Conservation (phyloP, 2,113 vertebrate genomes). For the Mirza zaza region DNA sequence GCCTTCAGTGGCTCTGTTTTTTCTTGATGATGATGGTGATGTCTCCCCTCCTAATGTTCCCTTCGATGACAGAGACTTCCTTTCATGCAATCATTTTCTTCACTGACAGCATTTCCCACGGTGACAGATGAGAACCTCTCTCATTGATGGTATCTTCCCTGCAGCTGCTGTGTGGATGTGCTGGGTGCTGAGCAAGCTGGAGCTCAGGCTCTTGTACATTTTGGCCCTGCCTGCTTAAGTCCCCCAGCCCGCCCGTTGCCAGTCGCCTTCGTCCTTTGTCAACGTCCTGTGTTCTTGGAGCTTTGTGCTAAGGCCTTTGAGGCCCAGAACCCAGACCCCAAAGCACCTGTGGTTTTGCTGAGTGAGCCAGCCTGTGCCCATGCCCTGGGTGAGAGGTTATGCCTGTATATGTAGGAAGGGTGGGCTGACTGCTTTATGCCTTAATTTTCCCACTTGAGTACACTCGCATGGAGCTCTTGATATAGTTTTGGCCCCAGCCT, state of each 20-base stretch:
- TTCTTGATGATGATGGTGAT: not conserved
- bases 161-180: slow-evolving; percentile 97
- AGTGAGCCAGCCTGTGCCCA: slow-evolving; percentile 89
- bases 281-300: slow-evolving; percentile 83
- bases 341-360: slow-evolving; percentile 86
- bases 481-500: not conserved
- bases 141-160: not conserved
- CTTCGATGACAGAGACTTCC: not conserved
- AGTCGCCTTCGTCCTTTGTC: slow-evolving; percentile 90
- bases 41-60: not conserved
- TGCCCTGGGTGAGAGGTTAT: slow-evolving; percentile 81
- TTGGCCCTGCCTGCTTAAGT: slow-evolving; percentile 92
- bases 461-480: not conserved
- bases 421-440: not conserved
- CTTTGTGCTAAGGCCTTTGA: slow-evolving; percentile 86
- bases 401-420: not conserved
- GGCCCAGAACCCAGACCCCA: slow-evolving; percentile 85
- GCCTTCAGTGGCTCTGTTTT: not conserved
- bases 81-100: not conserved
- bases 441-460: not conserved
- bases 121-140: not conserved
- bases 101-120: not conserved
- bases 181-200: slow-evolving; percentile 92
- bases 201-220: slow-evolving; percentile 93
- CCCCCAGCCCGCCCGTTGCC: slow-evolving; percentile 90